phyloP scores from a whole-genome alignment of 1,140 invertebrate species.

The Bombus affinis region DNA sequence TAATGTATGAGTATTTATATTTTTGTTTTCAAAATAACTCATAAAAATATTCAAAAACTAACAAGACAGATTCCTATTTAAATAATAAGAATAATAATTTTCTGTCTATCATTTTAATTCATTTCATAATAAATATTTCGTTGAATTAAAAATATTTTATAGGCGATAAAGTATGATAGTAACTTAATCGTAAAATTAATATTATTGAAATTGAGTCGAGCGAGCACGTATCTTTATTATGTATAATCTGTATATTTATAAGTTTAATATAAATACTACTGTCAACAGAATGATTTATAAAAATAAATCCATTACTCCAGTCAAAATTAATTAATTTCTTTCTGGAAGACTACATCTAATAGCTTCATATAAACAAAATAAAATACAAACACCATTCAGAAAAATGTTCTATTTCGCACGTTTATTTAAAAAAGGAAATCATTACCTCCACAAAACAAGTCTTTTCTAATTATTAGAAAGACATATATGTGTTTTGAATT shows the following conservation, averaged over 20 bases:
- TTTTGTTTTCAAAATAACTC: neutral
- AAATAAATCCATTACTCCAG: neutral
- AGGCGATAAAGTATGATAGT: conserved; percentile 5
- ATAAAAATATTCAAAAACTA: conserved; percentile 1
- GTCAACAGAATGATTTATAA: conserved; percentile 1
- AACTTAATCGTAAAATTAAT: conserved; percentile 21
- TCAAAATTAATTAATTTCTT: conserved; percentile 12
- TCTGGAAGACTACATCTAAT: conserved; percentile 39
- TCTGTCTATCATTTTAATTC: neutral
- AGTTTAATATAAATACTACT: conserved; percentile 19
- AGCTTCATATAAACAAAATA: conserved; percentile 3
- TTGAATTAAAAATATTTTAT: neutral
- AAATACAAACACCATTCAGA: conserved; percentile 16
- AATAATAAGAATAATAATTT: conserved; percentile 5
- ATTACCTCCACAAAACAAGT: conserved; percentile 8
- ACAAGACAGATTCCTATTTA: neutral
- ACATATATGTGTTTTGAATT: conserved; percentile 14
- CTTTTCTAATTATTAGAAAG: conserved; percentile 26
- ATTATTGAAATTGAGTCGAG: conserved; percentile 1
- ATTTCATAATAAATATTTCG: neutral
- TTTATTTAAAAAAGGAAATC: conserved; percentile 18
- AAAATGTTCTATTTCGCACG: conserved; percentile 24
- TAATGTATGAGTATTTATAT: neutral
- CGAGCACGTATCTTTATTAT: neutral
- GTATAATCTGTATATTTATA: conserved; percentile 17